These are phyloP conservation scores for Coelinius sp. DNA, from an alignment of 2,888 invertebrate genomes.

Conservation along the genomic window DNA sequence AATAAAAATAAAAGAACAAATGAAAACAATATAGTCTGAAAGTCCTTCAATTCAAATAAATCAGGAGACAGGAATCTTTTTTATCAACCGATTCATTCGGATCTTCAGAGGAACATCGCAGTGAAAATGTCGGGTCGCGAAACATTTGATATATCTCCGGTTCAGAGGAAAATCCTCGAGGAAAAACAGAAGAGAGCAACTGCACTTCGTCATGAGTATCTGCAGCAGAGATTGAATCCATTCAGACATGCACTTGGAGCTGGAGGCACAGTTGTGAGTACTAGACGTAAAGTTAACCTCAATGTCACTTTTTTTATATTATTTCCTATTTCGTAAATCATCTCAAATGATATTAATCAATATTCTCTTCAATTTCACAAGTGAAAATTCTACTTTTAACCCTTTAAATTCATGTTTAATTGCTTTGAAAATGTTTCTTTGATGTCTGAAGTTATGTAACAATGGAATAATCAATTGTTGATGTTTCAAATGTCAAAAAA, in stretches of 20 bases:
- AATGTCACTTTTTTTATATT: background rate
- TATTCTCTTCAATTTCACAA: background rate
- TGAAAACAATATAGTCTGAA: too few relatives aligned
- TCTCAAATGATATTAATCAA: background rate
- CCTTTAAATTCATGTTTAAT: background rate
- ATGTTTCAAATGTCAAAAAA: background rate
- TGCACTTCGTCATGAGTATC: slow-evolving; percentile 78
- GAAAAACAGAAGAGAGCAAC: slow-evolving; percentile 77
- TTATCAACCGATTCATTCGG: too few relatives aligned
- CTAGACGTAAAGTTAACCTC: slow-evolving; percentile 18
- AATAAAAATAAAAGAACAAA: too few relatives aligned
- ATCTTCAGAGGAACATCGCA: too few relatives aligned
- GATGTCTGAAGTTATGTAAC: background rate
- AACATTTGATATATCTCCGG: slow-evolving; percentile 74
- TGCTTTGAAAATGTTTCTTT: background rate
- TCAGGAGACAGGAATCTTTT: too few relatives aligned
- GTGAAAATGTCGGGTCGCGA: slow-evolving; percentile 66
- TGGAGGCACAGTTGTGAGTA: slow-evolving; percentile 64
- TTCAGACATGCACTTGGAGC: slow-evolving; percentile 80
- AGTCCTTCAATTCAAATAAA: too few relatives aligned
- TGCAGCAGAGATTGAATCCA: slow-evolving; percentile 82
- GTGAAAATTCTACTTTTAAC: background rate
- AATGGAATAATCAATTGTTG: background rate
- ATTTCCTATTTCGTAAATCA: too few relatives aligned
- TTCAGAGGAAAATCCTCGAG: slow-evolving; percentile 73